Percentiles rank a stretch among this genome's conserved stretches.
Conservation (phyloP, 64 coral and sea anemone species). For the Cladopsammia gracilis region DNA sequence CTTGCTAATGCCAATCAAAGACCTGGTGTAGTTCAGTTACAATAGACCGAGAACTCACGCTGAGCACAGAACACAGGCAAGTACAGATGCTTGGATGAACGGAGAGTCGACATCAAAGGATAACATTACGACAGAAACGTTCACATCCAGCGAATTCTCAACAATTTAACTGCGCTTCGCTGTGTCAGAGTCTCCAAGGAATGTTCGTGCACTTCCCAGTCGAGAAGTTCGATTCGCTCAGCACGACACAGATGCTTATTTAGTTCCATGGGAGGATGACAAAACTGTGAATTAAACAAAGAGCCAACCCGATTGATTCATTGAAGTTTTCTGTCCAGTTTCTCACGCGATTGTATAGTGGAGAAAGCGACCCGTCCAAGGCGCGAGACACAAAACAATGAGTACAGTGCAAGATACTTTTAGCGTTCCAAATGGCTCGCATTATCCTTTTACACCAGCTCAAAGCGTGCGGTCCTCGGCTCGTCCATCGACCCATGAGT, state of each 20-base stretch:
- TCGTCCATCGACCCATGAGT: constrained; percentile 88
- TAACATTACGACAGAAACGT: constrained; percentile 28
- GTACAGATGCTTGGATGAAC: constrained; percentile 94
- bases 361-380: constrained; percentile 65
- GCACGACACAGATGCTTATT: constrained; percentile 78
- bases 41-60: constrained; percentile 91
- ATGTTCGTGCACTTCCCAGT: constrained; percentile 28
- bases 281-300: constrained; percentile 94
- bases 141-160: constrained; percentile 22
- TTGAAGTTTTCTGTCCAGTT: constrained; percentile 74
- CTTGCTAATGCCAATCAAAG: constrained; percentile 95
- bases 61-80: constrained; percentile 83
- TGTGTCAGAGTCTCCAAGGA: constrained; percentile 19
- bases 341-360: constrained; percentile 92
- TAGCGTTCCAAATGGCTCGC: constrained; percentile 76
- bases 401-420: constrained; percentile 83
- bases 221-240: constrained; percentile 54
- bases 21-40: constrained; percentile 83
- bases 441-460: constrained; percentile 77
- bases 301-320: constrained; percentile 83
- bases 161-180: constrained; percentile 31
- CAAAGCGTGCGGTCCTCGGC: constrained; percentile 76
- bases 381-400: constrained; percentile 66
- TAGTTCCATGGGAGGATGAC: constrained; percentile 66
- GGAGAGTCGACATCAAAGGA: constrained; percentile 77